Conservation (phyloP, 2,888 invertebrate genomes). For the Platerodrilus igneus region DNA sequence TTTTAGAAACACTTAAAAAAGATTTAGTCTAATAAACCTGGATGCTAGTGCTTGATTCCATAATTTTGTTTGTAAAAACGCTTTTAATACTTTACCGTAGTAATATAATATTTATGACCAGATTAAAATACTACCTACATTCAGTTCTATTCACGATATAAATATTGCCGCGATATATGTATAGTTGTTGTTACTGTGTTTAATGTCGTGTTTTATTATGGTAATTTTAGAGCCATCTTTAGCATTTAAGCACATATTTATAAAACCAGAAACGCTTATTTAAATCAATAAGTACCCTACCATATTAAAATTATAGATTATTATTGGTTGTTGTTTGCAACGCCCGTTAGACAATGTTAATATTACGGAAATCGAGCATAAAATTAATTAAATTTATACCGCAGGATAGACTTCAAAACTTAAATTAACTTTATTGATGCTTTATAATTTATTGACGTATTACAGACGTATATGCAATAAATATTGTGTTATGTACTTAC, state of each 20-base stretch:
- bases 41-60: too few relatives aligned
- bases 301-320: slow-evolving; percentile 12
- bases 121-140: slow-evolving; percentile 16
- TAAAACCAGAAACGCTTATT: slow-evolving; percentile 14
- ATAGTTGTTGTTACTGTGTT: too few relatives aligned
- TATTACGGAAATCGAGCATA: too few relatives aligned
- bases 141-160: slow-evolving; percentile 17
- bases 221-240: slow-evolving; percentile 19
- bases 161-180: slow-evolving; percentile 17
- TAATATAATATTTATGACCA: slow-evolving; percentile 16
- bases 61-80: slow-evolving; percentile 9
- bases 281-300: slow-evolving; percentile 16
- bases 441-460: too few relatives aligned
- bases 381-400: too few relatives aligned
- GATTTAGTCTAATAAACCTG: background rate
- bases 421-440: too few relatives aligned
- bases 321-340: slow-evolving; percentile 4
- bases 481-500: too few relatives aligned
- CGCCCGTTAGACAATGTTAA: slow-evolving; percentile 12
- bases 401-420: too few relatives aligned
- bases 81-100: slow-evolving; percentile 9
- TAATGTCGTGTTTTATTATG: slow-evolving; percentile 20
- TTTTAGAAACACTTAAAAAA: background rate
- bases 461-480: too few relatives aligned
- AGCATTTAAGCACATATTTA: slow-evolving; percentile 18